phyloP scores from a whole-genome alignment of 2,888 invertebrate species.

The Cheiracanthium punctorium region DNA sequence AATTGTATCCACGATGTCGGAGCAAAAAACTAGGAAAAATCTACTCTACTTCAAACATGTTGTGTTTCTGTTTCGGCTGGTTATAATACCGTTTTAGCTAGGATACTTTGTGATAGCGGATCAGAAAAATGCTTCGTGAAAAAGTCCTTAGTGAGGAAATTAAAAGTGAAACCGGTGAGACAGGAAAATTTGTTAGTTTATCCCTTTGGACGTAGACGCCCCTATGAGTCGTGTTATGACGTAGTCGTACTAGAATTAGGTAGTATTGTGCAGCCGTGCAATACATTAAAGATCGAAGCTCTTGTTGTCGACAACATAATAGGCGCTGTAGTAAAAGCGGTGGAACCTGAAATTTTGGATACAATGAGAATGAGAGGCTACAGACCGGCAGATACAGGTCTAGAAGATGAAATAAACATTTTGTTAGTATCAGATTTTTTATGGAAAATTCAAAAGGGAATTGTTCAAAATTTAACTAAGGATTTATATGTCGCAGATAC shows the following conservation, averaged over 20 bases:
- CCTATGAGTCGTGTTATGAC: neutral
- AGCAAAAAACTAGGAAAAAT: neutral
- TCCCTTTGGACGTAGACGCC: neutral
- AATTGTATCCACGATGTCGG: neutral
- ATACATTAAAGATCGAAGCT: neutral
- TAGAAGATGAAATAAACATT: neutral
- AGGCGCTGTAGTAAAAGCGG: neutral
- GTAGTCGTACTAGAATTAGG: neutral
- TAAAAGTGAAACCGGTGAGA: neutral
- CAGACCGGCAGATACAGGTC: neutral
- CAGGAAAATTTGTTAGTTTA: neutral
- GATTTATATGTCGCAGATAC: neutral
- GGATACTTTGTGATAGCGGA: neutral
- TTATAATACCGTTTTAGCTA: neutral
- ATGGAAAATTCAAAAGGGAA: slow-evolving; percentile 1
- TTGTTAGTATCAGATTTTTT: slow-evolving; percentile 10
- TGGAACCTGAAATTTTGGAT: neutral
- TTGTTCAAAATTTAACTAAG: slow-evolving; percentile 1
- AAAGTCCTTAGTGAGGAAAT: neutral
- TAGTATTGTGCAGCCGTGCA: neutral
- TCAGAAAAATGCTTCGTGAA: neutral
- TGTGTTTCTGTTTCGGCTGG: slow-evolving; percentile 3
- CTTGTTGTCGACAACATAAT: neutral
- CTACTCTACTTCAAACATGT: neutral
- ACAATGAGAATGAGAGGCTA: neutral